Percentiles rank a stretch among this genome's conserved stretches.
Conservation (phyloP, 2,888 invertebrate species). For the Papilio demoleus region DNA sequence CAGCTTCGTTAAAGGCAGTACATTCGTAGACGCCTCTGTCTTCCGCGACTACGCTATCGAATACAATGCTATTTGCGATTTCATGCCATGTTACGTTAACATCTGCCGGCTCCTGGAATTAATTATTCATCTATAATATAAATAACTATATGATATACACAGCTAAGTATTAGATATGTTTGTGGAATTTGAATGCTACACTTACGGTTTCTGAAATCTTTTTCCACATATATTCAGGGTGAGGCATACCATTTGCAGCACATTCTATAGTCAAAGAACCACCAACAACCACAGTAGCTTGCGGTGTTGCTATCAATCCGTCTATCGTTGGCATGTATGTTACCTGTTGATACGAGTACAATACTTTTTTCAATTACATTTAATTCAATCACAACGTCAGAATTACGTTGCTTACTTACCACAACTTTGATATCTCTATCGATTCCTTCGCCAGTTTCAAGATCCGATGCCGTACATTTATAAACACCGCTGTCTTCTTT, state of each 20-base stretch:
- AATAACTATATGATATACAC: not conserved
- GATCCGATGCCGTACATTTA: conserved; percentile 53
- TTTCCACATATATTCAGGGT: conserved; percentile 62
- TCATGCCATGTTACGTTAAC: conserved; percentile 54
- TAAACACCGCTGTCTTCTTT: conserved; percentile 56
- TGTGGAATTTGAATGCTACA: not conserved
- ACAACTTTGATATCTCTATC: conserved; percentile 54
- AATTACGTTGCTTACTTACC: conserved; percentile 44
- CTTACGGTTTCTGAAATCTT: conserved; percentile 57
- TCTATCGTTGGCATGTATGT: conserved; percentile 59
- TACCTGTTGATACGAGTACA: conserved; percentile 59
- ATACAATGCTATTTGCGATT: conserved; percentile 57
- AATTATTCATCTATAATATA: not conserved
- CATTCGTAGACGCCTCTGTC: conserved; percentile 71
- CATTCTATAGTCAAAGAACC: conserved; percentile 62
- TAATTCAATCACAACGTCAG: conserved; percentile 43
- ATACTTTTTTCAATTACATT: conserved; percentile 13
- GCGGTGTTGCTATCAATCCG: conserved; percentile 56
- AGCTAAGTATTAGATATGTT: not conserved
- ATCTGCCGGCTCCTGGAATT: conserved; percentile 43
- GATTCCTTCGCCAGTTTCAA: conserved; percentile 52
- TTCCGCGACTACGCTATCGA: conserved; percentile 54
- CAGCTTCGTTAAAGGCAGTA: conserved; percentile 61
- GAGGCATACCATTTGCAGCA: conserved; percentile 61
- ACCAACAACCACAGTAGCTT: conserved; percentile 52